A percentile compares a stretch with the other conserved stretches of the same genome.
phyloP scores from a whole-genome alignment of 2,113 vertebrate species.

The Platycercus adscitus region DNA sequence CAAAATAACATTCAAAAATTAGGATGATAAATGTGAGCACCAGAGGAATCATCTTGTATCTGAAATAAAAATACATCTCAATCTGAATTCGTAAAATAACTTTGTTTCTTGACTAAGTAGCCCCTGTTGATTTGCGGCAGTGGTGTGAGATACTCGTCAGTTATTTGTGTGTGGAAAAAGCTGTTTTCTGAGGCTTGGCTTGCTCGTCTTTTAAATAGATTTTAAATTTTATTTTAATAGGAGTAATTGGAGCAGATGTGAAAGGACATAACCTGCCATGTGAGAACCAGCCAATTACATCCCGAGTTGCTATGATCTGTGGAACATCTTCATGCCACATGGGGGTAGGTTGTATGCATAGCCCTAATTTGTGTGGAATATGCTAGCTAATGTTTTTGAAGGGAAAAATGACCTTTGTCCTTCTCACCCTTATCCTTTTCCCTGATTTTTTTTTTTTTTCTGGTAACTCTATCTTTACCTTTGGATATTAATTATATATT shows the following conservation, averaged over 20 bases:
- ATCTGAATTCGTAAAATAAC: not conserved
- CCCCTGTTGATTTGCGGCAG: not conserved
- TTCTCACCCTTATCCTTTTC: not conserved
- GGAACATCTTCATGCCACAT: slow-evolving; percentile 98
- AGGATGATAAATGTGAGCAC: not conserved
- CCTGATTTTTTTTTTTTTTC: not conserved
- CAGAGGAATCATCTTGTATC: not conserved
- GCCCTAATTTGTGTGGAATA: not conserved
- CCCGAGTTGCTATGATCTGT: slow-evolving; percentile 92
- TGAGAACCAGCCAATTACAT: slow-evolving; percentile 86
- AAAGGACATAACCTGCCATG: slow-evolving; percentile 84
- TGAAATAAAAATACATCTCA: not conserved
- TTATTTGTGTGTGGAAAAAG: not conserved
- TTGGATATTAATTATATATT: slow-evolving; percentile 66
- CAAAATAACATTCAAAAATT: not conserved
- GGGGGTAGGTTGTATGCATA: slow-evolving; percentile 82
- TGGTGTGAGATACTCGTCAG: not conserved
- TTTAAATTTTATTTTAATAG: slow-evolving; percentile 73
- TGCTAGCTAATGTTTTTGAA: not conserved
- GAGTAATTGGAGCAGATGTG: slow-evolving; percentile 92
- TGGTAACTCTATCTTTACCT: slow-evolving; percentile 43
- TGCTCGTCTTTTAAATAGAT: not conserved
- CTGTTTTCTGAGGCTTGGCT: not conserved
- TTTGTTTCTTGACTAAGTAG: not conserved
- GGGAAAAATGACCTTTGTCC: slow-evolving; percentile 13